Evolutionary conservation across 2,888 invertebrate species (phyloP).

Genomic region (Drosophila leonis): DNA sequence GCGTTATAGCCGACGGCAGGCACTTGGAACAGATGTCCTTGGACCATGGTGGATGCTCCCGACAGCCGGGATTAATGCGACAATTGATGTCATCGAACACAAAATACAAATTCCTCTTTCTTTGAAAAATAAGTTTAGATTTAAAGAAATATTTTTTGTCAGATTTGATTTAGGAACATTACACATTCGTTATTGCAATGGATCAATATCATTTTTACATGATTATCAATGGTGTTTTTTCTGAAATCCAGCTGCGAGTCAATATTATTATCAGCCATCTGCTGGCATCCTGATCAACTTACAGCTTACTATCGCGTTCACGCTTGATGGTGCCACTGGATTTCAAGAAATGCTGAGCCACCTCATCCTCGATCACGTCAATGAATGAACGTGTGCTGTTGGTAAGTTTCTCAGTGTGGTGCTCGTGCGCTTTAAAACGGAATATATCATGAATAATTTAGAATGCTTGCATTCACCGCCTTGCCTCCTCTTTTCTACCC

Average conservation of each 20-base stretch:
- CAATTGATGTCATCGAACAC: constrained; percentile 97
- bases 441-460: background rate
- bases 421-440: constrained; percentile 73
- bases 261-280: background rate
- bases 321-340: constrained; percentile 95
- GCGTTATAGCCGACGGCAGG: constrained; percentile 98
- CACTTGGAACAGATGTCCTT: constrained; percentile 99
- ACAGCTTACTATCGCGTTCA: constrained; percentile 95
- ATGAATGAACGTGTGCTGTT: constrained; percentile 71
- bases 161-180: too few relatives aligned
- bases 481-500: background rate
- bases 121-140: too few relatives aligned
- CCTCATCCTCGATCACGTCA: constrained; percentile 92
- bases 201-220: too few relatives aligned
- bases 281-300: constrained; percentile 72
- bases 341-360: constrained; percentile 92
- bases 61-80: constrained; percentile 96
- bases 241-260: background rate
- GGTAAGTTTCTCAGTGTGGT: constrained; percentile 63
- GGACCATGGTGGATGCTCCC: constrained; percentile 99
- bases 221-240: too few relatives aligned
- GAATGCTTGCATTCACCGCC: constrained; percentile 39
- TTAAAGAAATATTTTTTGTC: too few relatives aligned
- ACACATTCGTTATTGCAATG: too few relatives aligned
- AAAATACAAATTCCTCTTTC: constrained; percentile 96